Evolutionary conservation across 2,797 vertebrate species (phyloP), one percentile per base, ranked within the genome.

Genomic region (Nannoperca obscura): DNA sequence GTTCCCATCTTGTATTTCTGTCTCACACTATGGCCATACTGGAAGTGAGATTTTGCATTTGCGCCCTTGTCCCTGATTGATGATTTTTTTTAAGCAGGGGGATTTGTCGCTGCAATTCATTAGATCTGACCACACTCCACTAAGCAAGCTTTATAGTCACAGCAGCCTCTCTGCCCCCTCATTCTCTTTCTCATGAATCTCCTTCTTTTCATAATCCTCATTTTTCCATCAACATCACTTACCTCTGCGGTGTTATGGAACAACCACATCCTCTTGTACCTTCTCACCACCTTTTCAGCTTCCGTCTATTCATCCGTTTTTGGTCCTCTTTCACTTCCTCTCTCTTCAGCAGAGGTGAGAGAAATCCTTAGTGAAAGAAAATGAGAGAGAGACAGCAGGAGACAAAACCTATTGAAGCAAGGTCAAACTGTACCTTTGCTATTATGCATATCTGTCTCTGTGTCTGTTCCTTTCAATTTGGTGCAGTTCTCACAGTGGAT

Each of bases 261-360:
- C 20, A 78, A 34, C 20, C 14, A 9, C 44, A 71, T 84, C 58
- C 50, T 71, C 27, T 40, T 67, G 47, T 34, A 24, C 62, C 57
- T 67, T 47, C 49, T 65, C 71, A 60, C 68, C 57, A 58, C 38
- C 47, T 72, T 78, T 82, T 77, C 68, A 74, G 68, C 61, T 27
- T 61, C 62, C 6, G 5, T 78, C 80, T 72, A 60, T 86, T 88
- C 82, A 87, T 71, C 62, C 52, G 68, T 80, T 84, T 67, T 72
- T 50, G 20, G 11, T 7, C 27, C 55, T 57, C 55, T 70, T 58
- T 68, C 54, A 34, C 55, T 40, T 77, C 9, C 3, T 46, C 34
- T 27, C 8, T 69, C 78, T 75, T 76, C 57, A 78, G 52, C 62
- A 36, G 58, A 71, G 74, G 71, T 74, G 70, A 80, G 85, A 84